Base-by-base conservation (phyloP, 2,888 invertebrate species). In the Unio delphinus region DNA sequence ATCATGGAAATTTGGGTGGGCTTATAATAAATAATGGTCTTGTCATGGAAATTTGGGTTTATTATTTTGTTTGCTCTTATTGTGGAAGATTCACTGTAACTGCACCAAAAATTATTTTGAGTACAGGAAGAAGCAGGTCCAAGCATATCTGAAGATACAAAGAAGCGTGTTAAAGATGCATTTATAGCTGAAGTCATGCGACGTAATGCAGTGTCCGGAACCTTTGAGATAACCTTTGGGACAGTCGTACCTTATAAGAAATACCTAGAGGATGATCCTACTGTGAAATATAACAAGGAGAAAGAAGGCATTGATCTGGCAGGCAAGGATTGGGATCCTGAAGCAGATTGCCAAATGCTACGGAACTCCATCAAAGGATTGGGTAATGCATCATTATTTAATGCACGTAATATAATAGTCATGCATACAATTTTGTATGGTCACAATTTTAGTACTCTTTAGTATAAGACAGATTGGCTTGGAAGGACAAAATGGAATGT, bases 161-260 rank as follows among this genome's bases (percentile, higher is more conserved):
- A 85, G 68, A 73, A 63, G 1, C 74, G 76, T 65, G 81, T 88
- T 75, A 79, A 78, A 64, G 62, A 72, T 17, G 74, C 80, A 17
- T 88, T 84, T 68, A 73, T 87, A 11, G 79, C 80, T 23, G 88
- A 88, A 69, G 71, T 87, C 61, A 73, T 83, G 74, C 68, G 87
- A 30, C 74, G 88, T 7, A 82, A 87, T 67, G 65, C 61, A 45
- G 74, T 83, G 8, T 83, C 85, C 1, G 87, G 86, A 18, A 88
- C 88, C 1, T 86, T 87, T 71, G 88, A 88, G 72, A 75, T 86
- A 72, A 86, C 87, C 4, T 69, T 78, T 59, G 88, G 88, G 11
- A 86, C 84, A 0, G 82, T 88, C 17, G 75, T 74, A 6, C 83
- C 85, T 6, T 74, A 83, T 45, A 63, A 68, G n/a, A 73, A 67